These are phyloP conservation scores for Agrypnia vestita DNA, from an alignment of 1,140 invertebrate species.

Conservation along the genomic window DNA sequence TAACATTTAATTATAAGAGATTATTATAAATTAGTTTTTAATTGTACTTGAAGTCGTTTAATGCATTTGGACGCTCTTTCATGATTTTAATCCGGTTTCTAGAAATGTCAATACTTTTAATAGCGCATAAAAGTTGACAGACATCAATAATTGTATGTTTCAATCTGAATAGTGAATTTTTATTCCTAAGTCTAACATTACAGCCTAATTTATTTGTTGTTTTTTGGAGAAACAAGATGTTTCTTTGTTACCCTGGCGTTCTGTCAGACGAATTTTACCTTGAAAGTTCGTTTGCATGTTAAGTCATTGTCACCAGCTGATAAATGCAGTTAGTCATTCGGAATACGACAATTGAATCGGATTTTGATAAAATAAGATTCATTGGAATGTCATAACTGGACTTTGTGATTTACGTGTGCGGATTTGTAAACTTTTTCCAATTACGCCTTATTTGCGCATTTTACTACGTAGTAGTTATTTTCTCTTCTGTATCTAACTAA, in stretches of 20 bases:
- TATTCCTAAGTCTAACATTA: neutral
- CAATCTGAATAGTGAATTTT: neutral
- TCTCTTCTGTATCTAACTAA: neutral
- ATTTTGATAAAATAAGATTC: slow-evolving; percentile 11
- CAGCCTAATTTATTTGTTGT: neutral
- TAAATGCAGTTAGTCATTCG: slow-evolving; percentile 24
- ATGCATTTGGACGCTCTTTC: neutral
- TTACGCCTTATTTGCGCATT: neutral
- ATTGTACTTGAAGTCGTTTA: neutral
- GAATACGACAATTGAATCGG: neutral
- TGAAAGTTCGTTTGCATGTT: slow-evolving; percentile 16
- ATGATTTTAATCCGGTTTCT: neutral
- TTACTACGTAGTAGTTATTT: slow-evolving; percentile 15
- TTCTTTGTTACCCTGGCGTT: slow-evolving; percentile 42
- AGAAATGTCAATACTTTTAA: slow-evolving; percentile 45
- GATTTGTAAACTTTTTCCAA: neutral
- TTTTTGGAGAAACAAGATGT: neutral
- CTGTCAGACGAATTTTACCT: slow-evolving; percentile 14
- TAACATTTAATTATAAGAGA: neutral
- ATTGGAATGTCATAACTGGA: neutral
- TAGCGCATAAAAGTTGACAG: slow-evolving; percentile 15
- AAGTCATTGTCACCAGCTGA: slow-evolving; percentile 48
- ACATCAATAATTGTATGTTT: slow-evolving; percentile 24
- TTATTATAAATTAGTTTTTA: neutral
- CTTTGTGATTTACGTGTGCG: no score